phyloP scores from a whole-genome alignment of 2,113 vertebrate genomes.

The Ctenodactylus gundi region DNA sequence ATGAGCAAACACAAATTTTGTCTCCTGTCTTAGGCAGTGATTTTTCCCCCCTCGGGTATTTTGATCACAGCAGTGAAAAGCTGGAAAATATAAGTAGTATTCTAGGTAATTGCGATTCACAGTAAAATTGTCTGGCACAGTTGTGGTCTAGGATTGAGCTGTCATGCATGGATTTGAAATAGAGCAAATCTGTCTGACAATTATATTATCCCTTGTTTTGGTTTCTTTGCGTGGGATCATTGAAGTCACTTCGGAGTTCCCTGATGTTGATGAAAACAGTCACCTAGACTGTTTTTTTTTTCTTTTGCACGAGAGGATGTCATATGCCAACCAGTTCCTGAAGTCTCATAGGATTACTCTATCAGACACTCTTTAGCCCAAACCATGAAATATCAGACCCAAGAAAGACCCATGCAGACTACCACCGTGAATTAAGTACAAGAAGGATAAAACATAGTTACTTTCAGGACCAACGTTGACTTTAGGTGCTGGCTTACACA shows the following conservation, averaged over 20 bases:
- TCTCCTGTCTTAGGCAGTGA: neutral
- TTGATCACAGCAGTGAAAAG: neutral
- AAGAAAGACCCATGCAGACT: neutral
- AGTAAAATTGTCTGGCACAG: slow-evolving; percentile 47
- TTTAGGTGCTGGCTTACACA: accelerated
- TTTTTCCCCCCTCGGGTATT: neutral
- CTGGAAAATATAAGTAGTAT: neutral
- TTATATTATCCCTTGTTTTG: neutral
- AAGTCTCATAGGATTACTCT: neutral
- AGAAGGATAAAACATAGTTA: neutral
- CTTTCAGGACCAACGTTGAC: too few species aligned
- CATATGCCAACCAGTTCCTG: accelerated
- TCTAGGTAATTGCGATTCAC: slow-evolving; percentile 32
- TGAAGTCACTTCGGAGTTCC: neutral
- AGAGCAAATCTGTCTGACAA: slow-evolving; percentile 52
- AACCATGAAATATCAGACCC: neutral
- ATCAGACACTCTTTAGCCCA: neutral
- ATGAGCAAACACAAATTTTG: neutral
- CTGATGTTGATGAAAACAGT: slow-evolving; percentile 31
- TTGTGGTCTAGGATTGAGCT: slow-evolving; percentile 48
- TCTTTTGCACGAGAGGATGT: neutral
- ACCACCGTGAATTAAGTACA: neutral
- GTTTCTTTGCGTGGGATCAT: slow-evolving; percentile 16
- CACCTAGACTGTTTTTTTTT: neutral
- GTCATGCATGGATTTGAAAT: slow-evolving; percentile 41